A percentile compares a stretch with the other conserved stretches of the same genome.
Conservation (phyloP, 2,113 vertebrate species). For the Calyptomena viridis region DNA sequence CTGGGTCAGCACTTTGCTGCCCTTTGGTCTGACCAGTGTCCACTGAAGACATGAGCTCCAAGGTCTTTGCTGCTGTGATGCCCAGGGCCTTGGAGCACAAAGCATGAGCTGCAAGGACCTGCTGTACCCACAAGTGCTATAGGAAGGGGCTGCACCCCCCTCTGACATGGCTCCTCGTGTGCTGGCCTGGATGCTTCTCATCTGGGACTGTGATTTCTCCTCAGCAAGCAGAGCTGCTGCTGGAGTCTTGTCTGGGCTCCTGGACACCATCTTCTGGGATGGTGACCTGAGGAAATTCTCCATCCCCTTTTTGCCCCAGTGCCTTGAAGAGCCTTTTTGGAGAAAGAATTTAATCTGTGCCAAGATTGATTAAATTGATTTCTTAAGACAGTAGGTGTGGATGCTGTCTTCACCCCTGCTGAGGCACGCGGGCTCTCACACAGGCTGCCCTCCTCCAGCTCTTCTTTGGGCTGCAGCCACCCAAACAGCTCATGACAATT, state of each 20-base stretch:
- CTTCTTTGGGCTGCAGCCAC: not conserved
- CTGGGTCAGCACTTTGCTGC: not conserved
- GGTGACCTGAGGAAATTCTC: no score
- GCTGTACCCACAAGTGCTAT: not conserved
- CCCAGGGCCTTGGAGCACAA: not conserved
- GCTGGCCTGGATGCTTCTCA: not conserved
- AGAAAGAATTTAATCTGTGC: not conserved
- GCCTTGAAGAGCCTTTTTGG: not conserved
- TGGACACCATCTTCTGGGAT: not conserved
- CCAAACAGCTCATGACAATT: not conserved
- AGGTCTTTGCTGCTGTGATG: not conserved
- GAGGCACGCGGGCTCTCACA: fast-evolving
- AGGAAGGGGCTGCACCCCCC: not conserved
- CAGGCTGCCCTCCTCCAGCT: not conserved
- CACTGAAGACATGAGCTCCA: not conserved
- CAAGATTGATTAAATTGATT: not conserved
- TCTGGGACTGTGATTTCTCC: not conserved
- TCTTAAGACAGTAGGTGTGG: fast-evolving
- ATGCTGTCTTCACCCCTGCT: not conserved
- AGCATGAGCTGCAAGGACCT: not conserved
- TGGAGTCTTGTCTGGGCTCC: not conserved
- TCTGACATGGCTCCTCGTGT: fast-evolving
- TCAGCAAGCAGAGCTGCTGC: not conserved
- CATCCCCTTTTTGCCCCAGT: not conserved
- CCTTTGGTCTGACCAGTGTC: not conserved